Evolutionary conservation across 2,888 invertebrate species (phyloP), one percentile per base, ranked within the genome.

Genomic region (Tetramorium bicarinatum): DNA sequence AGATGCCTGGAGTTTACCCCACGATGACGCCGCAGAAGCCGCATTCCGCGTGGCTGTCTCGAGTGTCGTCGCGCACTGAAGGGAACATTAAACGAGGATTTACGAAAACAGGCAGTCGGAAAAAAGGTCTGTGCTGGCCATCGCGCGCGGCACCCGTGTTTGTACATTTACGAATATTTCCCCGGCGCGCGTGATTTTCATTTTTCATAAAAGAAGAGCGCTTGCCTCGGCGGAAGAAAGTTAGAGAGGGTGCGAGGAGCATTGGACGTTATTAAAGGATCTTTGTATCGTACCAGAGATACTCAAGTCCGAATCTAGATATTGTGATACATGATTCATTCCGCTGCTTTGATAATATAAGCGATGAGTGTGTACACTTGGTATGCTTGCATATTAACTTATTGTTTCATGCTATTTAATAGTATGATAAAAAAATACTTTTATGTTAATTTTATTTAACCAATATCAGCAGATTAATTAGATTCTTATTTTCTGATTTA

Each of bases 21-120:
- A 69, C 47, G 71, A 80, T 80, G 79, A 80, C 41, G 59, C 38
- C 71, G 69, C 59, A 71, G 79, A 59, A 71, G 71, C 71, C 79
- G 47, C 76, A 76, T 76, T 76, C 66, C 41, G 38, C 69, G 56
- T 25, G 52, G 21, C 79, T 59, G 69, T 79, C 59, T 56, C 79
- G 69, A 47, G 59, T 59, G 71, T 49, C 79, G 69, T 69, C 59
- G 69, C 34, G 69, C 56, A 18, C 47, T 79, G 59, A 80, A 71
- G 59, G 59, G 79, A 80, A 71, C 79, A 80, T 80, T 80, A 80
- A 80, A 71, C 79, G 59, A 71, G 71, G 59, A 80, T 80, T 71
- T 80, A 80, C 71, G 71, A 80, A 80, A 80, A 80, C 79, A 80
- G 41, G 59, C 59, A 71, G 79, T 69, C 56, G 56, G 69, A 69